Evolutionary conservation across 2,113 vertebrate species (phyloP).

Genomic region (Cygnus atratus): DNA sequence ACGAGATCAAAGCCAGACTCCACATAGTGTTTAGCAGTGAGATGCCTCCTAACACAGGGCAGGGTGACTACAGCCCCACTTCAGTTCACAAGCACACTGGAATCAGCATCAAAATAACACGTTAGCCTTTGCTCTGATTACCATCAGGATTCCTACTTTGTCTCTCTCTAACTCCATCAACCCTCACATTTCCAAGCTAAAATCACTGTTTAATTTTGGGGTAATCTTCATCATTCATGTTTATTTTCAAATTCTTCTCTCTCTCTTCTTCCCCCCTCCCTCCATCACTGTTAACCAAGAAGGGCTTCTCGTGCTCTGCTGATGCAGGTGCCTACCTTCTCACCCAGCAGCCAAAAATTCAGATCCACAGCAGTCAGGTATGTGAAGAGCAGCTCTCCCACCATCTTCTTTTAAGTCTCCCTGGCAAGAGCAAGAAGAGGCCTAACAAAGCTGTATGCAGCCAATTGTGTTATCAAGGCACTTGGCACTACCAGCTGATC

Average conservation of each 20-base stretch:
- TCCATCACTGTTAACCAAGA: accelerated
- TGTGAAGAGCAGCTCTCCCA: not conserved
- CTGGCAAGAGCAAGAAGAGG: not conserved
- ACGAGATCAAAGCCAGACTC: constrained; percentile 30
- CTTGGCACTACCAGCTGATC: constrained; percentile 73
- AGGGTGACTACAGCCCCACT: not conserved
- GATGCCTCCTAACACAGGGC: not conserved
- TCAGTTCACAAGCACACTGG: not conserved
- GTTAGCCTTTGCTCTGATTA: not conserved
- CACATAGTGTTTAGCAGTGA: not conserved
- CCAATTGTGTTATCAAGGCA: constrained; percentile 71
- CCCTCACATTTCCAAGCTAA: not conserved
- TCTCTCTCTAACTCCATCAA: not conserved
- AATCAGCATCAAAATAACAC: constrained; percentile 17
- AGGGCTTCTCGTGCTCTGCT: not conserved
- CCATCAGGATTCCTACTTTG: not conserved
- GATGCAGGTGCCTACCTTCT: not conserved
- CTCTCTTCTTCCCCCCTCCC: not conserved
- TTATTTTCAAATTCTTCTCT: not conserved
- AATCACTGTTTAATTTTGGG: not conserved
- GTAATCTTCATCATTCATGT: not conserved
- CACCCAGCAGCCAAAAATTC: not conserved
- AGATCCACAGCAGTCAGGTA: not conserved
- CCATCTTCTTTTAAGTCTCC: not conserved
- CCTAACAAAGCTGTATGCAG: constrained; percentile 67